These are phyloP conservation scores for Mormyrus proboscirostris DNA, from an alignment of 2,797 vertebrate species.

Conservation along the genomic window DNA sequence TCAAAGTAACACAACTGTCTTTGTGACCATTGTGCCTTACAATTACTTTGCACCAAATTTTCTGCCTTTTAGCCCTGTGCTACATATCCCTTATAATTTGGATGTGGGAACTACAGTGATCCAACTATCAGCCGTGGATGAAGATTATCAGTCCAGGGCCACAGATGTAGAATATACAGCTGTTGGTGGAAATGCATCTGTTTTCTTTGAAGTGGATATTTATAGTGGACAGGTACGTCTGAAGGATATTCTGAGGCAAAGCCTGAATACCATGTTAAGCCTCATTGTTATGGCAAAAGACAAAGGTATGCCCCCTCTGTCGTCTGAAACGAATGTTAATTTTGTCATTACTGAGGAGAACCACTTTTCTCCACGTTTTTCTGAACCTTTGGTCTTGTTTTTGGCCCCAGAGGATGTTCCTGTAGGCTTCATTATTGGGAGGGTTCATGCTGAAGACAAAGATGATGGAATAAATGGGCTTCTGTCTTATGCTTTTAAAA, in stretches of 20 bases:
- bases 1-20: slow-evolving; percentile 45
- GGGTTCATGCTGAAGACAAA: slow-evolving; percentile 56
- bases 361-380: slow-evolving; percentile 55
- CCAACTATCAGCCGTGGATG: slow-evolving; percentile 55
- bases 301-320: slow-evolving; percentile 53
- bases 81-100: slow-evolving; percentile 52
- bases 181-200: slow-evolving; percentile 56
- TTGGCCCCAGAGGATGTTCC: slow-evolving; percentile 62
- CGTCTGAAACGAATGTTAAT: slow-evolving; percentile 46
- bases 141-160: slow-evolving; percentile 44
- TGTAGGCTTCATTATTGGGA: slow-evolving; percentile 60
- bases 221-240: slow-evolving; percentile 52
- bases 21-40: slow-evolving; percentile 49
- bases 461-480: slow-evolving; percentile 60
- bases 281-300: slow-evolving; percentile 53
- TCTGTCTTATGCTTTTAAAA: slow-evolving; percentile 49
- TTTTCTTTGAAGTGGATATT: slow-evolving; percentile 54
- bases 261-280: slow-evolving; percentile 39
- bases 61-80: slow-evolving; percentile 42
- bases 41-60: slow-evolving; percentile 61
- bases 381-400: slow-evolving; percentile 41
- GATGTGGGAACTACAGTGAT: slow-evolving; percentile 51
- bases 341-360: slow-evolving; percentile 59
- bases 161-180: slow-evolving; percentile 47
- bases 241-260: slow-evolving; percentile 42